Conservation (phyloP, 1,140 invertebrate genomes). For the Rhynchophorus ferrugineus region DNA sequence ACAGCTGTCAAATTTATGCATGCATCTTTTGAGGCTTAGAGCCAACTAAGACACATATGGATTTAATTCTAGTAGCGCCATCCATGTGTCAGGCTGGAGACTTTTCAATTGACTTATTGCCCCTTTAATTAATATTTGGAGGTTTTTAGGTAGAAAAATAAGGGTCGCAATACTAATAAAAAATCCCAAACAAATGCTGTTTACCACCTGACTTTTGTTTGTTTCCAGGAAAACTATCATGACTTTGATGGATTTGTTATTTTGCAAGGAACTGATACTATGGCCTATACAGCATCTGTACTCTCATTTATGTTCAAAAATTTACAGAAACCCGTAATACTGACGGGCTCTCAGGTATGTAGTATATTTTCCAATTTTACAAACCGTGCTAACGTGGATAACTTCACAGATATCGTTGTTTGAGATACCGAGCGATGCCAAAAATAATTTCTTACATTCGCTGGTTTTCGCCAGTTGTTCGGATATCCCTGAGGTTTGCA, state of each 20-base stretch:
- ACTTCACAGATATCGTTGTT: slow-evolving; percentile 91
- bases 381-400: too few species aligned
- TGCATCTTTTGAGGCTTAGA: too few species aligned
- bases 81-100: too few species aligned
- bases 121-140: too few species aligned
- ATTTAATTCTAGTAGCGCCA: too few species aligned
- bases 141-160: too few species aligned
- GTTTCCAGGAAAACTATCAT: slow-evolving; percentile 31
- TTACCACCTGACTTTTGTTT: too few species aligned
- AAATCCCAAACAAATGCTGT: too few species aligned
- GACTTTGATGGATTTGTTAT: slow-evolving; percentile 89
- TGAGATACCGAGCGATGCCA: slow-evolving; percentile 80
- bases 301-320: slow-evolving; percentile 95
- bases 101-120: too few species aligned
- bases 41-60: too few species aligned
- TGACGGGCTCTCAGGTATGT: slow-evolving; percentile 82
- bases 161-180: too few species aligned
- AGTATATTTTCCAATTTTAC: background rate
- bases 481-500: slow-evolving; percentile 86
- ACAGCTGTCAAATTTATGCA: too few species aligned
- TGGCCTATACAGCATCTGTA: slow-evolving; percentile 91
- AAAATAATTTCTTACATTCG: slow-evolving; percentile 87
- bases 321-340: slow-evolving; percentile 87
- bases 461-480: slow-evolving; percentile 87
- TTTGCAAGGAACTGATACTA: slow-evolving; percentile 94